These are phyloP conservation scores for Leistus spinibarbis DNA, from an alignment of 2,888 invertebrate species.

Conservation along the genomic window DNA sequence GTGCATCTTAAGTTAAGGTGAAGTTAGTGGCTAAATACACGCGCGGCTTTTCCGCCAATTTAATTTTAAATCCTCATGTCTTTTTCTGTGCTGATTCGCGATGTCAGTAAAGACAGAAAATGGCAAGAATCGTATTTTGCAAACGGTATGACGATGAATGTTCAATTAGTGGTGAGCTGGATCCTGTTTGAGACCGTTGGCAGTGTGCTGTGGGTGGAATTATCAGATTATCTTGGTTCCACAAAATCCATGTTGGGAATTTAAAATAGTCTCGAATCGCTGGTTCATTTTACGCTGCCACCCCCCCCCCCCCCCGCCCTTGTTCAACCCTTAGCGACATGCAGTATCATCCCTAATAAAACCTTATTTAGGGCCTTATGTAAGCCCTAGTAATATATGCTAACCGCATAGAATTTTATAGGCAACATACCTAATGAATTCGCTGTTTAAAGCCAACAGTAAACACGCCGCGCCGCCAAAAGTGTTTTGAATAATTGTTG, in stretches of 20 bases:
- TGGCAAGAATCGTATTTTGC: background rate
- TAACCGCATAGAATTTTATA: background rate
- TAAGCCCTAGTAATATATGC: background rate
- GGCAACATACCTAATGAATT: background rate
- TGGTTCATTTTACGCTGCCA: background rate
- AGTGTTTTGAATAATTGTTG: background rate
- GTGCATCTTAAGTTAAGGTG: background rate
- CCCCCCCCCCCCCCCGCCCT: background rate
- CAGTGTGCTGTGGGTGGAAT: slow-evolving; percentile 4
- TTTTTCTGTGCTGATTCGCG: slow-evolving; percentile 7
- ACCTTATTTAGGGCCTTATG: background rate
- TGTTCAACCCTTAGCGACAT: background rate
- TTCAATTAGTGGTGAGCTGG: background rate
- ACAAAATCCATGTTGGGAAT: slow-evolving; percentile 35
- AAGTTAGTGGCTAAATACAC: background rate
- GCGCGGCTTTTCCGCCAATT: slow-evolving; percentile 9
- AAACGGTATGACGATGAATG: background rate
- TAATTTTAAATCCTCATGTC: slow-evolving; percentile 27
- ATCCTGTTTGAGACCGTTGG: slow-evolving; percentile 17
- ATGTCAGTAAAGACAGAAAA: background rate
- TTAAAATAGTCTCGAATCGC: slow-evolving; percentile 20
- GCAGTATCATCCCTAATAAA: background rate
- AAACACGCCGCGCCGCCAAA: too few relatives aligned
- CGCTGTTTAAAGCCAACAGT: too few relatives aligned
- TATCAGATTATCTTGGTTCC: slow-evolving; percentile 24